Percentiles rank a stretch among this genome's conserved stretches.
Conservation (phyloP, 2,888 invertebrate genomes). For the Pocota personata region DNA sequence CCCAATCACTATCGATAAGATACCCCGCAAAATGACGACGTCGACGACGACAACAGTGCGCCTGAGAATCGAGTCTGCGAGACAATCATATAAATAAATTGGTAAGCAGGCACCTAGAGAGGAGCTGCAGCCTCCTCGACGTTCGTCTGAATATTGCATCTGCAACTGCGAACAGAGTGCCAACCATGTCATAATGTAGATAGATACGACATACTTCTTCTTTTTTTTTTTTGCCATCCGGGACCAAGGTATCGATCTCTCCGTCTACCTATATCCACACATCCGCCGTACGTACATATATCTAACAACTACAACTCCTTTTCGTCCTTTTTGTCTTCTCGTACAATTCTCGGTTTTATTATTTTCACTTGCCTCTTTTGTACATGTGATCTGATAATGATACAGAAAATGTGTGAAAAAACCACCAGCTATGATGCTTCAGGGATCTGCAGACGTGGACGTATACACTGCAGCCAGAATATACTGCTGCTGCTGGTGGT, state of each 20-base stretch:
- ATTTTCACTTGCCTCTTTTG: slow-evolving; percentile 74
- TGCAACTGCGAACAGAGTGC: slow-evolving; percentile 68
- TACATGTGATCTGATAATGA: slow-evolving; percentile 74
- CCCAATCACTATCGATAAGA: slow-evolving; percentile 62
- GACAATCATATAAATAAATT: slow-evolving; percentile 72
- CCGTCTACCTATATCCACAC: slow-evolving; percentile 55
- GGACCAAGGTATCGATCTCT: slow-evolving; percentile 70
- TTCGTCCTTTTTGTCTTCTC: slow-evolving; percentile 64
- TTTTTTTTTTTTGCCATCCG: slow-evolving; percentile 42
- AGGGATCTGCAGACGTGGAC: slow-evolving; percentile 66
- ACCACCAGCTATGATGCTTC: slow-evolving; percentile 74
- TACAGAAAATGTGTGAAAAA: slow-evolving; percentile 74
- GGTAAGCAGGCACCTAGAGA: slow-evolving; percentile 64
- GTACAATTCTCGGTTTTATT: slow-evolving; percentile 68
- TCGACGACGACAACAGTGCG: slow-evolving; percentile 24
- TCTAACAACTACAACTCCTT: slow-evolving; percentile 63
- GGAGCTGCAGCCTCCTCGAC: slow-evolving; percentile 32
- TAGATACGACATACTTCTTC: slow-evolving; percentile 67
- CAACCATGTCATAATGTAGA: slow-evolving; percentile 73
- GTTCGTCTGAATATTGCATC: slow-evolving; percentile 64
- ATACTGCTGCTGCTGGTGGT: slow-evolving; percentile 56
- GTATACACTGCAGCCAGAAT: slow-evolving; percentile 60
- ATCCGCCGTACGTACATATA: slow-evolving; percentile 43
- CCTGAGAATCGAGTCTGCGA: slow-evolving; percentile 41
- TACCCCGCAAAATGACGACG: slow-evolving; percentile 46